Evolutionary conservation across 2,113 vertebrate genomes (phyloP).

Genomic region (Butorides virescens): DNA sequence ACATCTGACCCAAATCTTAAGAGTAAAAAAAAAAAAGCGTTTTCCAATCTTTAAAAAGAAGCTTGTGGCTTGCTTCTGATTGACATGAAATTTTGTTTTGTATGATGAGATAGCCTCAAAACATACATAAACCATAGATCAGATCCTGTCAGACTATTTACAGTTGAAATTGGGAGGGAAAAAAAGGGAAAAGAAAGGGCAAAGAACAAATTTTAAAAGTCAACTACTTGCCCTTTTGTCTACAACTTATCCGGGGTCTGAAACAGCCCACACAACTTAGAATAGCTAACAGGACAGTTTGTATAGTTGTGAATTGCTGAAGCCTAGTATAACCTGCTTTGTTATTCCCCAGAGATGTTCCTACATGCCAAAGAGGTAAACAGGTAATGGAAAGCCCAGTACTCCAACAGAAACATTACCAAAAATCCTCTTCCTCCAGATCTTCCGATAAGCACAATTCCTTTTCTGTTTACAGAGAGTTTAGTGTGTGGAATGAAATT

Average conservation of each 20-base stretch:
- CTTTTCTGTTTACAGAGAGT: neutral
- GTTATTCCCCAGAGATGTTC: neutral
- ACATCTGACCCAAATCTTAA: slow-evolving; percentile 34
- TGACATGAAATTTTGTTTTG: neutral
- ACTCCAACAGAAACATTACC: neutral
- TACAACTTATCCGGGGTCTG: neutral
- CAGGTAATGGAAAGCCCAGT: neutral
- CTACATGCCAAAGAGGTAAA: neutral
- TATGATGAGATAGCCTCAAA: neutral
- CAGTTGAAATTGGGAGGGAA: neutral
- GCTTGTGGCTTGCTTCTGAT: neutral
- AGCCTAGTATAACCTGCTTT: neutral
- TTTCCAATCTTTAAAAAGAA: neutral
- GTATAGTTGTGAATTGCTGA: neutral
- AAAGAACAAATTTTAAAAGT: neutral
- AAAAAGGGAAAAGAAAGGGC: neutral
- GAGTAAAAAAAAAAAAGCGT: neutral
- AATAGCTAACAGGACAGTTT: neutral
- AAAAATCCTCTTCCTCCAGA: neutral
- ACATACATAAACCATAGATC: neutral
- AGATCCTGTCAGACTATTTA: neutral
- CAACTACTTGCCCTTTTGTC: neutral
- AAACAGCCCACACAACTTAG: neutral
- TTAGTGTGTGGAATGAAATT: neutral
- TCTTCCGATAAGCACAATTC: neutral